Conservation (phyloP, 1,140 invertebrate genomes). For the Bombus soroeensis region DNA sequence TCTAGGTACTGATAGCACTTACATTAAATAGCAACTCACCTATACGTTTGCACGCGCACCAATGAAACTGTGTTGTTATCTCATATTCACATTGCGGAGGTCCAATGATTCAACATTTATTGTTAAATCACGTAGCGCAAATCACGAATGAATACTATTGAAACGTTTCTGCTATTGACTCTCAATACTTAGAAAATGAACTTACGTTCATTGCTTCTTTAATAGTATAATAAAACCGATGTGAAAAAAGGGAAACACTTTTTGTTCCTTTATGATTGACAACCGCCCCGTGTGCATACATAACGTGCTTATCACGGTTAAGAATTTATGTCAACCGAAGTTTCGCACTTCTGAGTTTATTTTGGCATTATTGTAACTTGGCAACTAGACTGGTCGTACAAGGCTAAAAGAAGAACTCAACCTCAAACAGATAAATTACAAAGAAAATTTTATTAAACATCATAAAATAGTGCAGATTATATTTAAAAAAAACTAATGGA, state of each 20-base stretch:
- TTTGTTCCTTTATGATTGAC: background rate
- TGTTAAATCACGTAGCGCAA: background rate
- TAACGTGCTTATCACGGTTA: slow-evolving; percentile 15
- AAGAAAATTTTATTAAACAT: background rate
- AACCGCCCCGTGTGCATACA: background rate
- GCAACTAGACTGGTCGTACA: slow-evolving; percentile 45
- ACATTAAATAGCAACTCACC: background rate
- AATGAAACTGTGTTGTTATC: background rate
- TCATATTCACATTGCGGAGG: background rate
- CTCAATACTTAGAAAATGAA: slow-evolving; percentile 10
- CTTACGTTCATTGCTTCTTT: background rate
- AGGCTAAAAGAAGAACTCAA: slow-evolving; percentile 44
- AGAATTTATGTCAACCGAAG: slow-evolving; percentile 54
- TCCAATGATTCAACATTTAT: background rate
- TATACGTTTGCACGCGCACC: slow-evolving; percentile 3
- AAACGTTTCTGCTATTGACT: slow-evolving; percentile 36
- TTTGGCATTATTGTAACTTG: slow-evolving; percentile 56
- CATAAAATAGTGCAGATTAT: background rate
- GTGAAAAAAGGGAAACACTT: background rate
- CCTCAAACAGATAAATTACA: slow-evolving; percentile 45
- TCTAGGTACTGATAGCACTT: background rate
- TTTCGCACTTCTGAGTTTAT: slow-evolving; percentile 55
- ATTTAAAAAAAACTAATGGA: background rate
- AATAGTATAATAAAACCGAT: background rate
- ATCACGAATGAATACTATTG: slow-evolving; percentile 1